A percentile compares a stretch with the other conserved stretches of the same genome.
Evolutionary conservation across 2,797 vertebrate species (phyloP).

Genomic region (Leucoraja ocellata): DNA sequence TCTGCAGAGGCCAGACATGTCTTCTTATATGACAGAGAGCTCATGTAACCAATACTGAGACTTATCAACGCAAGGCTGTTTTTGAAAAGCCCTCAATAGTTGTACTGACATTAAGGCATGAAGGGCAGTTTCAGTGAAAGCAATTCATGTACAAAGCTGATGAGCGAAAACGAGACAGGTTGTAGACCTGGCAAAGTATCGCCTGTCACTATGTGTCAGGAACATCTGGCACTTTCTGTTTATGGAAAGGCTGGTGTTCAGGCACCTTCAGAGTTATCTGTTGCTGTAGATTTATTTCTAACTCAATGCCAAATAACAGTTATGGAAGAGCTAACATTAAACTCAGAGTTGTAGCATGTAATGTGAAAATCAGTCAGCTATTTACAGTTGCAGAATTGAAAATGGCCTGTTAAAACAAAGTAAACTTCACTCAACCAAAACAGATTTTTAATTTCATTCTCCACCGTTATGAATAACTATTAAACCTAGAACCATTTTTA

Average conservation of each 20-base stretch:
- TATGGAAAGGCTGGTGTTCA: constrained; percentile 31
- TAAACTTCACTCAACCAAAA: background rate
- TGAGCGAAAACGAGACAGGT: constrained; percentile 48
- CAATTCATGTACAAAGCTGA: constrained; percentile 54
- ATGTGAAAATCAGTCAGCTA: background rate
- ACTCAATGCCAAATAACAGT: background rate
- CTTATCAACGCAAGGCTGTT: constrained; percentile 51
- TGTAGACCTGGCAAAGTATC: constrained; percentile 54
- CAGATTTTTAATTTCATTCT: background rate
- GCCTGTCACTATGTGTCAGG: constrained; percentile 51
- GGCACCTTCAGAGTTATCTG: constrained; percentile 24
- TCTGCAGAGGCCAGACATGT: constrained; percentile 48
- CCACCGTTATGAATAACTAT: background rate
- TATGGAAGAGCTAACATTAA: background rate
- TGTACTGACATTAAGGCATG: constrained; percentile 46
- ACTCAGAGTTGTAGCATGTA: background rate
- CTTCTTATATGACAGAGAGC: constrained; percentile 55
- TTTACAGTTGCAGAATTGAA: background rate
- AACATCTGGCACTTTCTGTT: constrained; percentile 37
- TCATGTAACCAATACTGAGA: constrained; percentile 58
- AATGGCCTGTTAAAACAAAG: background rate
- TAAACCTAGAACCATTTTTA: background rate
- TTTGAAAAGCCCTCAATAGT: constrained; percentile 49
- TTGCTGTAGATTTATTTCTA: background rate
- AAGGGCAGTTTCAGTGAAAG: constrained; percentile 53